A percentile compares a stretch with the other conserved stretches of the same genome.
phyloP scores from a whole-genome alignment of 1,140 invertebrate genomes.

The Maniola jurtina region DNA sequence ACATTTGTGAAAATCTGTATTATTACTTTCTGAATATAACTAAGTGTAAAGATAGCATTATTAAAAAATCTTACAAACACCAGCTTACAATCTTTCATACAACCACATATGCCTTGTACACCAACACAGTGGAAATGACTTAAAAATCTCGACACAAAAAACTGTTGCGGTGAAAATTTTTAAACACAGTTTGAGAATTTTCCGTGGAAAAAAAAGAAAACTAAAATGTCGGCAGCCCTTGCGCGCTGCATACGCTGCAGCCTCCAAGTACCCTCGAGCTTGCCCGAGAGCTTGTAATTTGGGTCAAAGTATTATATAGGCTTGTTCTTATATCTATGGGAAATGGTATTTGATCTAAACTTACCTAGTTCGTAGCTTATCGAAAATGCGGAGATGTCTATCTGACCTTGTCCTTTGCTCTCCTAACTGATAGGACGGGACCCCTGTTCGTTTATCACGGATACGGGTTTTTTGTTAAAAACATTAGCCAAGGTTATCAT shows the following conservation, averaged over 20 bases:
- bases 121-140: not conserved
- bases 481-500: too few relatives aligned
- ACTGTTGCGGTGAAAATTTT: conserved; percentile 4
- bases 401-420: too few relatives aligned
- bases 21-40: too few relatives aligned
- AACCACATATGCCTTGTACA: not conserved
- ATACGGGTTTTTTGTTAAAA: too few relatives aligned
- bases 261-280: conserved; percentile 24
- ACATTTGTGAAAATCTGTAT: too few relatives aligned
- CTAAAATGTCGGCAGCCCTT: conserved; percentile 23
- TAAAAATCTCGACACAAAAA: conserved; percentile 2
- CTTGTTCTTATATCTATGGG: conserved; percentile 11
- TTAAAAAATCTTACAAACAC: too few relatives aligned
- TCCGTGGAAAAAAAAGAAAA: not conserved
- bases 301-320: conserved; percentile 28
- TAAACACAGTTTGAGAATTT: conserved; percentile 9
- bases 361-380: not conserved
- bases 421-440: too few relatives aligned
- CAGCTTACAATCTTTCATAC: not conserved
- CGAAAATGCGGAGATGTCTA: too few relatives aligned
- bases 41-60: too few relatives aligned
- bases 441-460: too few relatives aligned
- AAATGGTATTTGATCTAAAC: conserved; percentile 18
- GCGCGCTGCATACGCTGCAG: conserved; percentile 27
- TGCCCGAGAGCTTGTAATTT: conserved; percentile 26